phyloP scores from a whole-genome alignment of 2,888 invertebrate species.

The Metopia argyrocephala region DNA sequence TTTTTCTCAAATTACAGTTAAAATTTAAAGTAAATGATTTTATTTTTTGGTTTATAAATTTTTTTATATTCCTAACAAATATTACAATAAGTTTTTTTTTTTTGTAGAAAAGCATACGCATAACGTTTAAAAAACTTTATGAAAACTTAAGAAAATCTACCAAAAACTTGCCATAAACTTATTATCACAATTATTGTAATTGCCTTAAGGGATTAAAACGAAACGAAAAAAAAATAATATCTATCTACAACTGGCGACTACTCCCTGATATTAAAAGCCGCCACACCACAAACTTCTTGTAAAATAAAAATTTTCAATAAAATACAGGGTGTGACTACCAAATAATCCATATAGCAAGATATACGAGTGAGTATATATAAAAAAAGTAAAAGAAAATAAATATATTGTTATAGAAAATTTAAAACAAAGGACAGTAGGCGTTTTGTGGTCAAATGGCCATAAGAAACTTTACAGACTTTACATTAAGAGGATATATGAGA shows the following conservation, averaged over 20 bases:
- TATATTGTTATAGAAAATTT: neutral
- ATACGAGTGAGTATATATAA: slow-evolving; percentile 23
- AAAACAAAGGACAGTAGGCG: slow-evolving; percentile 65
- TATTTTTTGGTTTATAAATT: no score
- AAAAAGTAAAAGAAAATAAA: slow-evolving; percentile 1
- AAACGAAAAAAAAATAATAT: neutral
- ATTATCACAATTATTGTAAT: slow-evolving; percentile 54
- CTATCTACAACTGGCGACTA: slow-evolving; percentile 31
- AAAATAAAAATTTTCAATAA: slow-evolving; percentile 32
- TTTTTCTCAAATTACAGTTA: no score
- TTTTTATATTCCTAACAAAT: no score
- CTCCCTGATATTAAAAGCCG: slow-evolving; percentile 56
- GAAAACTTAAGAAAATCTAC: neutral
- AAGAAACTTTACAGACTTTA: no score
- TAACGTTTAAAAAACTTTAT: neutral
- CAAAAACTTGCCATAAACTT: slow-evolving; percentile 20
- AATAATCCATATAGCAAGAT: neutral
- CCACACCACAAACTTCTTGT: slow-evolving; percentile 52
- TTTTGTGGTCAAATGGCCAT: slow-evolving; percentile 57
- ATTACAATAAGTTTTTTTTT: no score
- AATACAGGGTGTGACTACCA: slow-evolving; percentile 61
- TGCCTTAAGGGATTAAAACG: slow-evolving; percentile 35
- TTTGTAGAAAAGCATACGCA: no score
- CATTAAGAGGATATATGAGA: no score
- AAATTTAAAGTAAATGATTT: no score